Evolutionary conservation across 2,888 invertebrate species (phyloP).

Genomic region (Eutolmus rufibarbis): DNA sequence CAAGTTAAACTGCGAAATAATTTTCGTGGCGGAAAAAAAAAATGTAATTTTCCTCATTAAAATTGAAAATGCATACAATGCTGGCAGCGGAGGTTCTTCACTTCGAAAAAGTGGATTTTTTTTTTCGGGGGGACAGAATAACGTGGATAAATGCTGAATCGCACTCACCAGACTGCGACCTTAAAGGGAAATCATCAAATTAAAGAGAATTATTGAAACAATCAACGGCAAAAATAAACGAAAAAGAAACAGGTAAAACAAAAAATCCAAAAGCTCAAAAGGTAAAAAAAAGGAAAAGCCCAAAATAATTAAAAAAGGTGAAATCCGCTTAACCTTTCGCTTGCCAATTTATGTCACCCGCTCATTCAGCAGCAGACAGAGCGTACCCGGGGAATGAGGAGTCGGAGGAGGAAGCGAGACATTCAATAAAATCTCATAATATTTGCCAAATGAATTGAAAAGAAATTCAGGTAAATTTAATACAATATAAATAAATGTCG

Average conservation of each 20-base stretch:
- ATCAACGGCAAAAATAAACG: slow-evolving; percentile 9
- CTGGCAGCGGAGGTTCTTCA: not conserved
- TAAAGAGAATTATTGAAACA: slow-evolving; percentile 19
- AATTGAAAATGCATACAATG: not conserved
- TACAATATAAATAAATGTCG: slow-evolving; percentile 34
- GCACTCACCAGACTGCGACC: not conserved
- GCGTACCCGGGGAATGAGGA: not conserved
- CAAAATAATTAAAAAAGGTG: slow-evolving; percentile 33
- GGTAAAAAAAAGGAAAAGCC: not conserved
- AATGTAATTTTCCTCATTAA: not conserved
- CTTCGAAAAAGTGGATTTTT: not conserved
- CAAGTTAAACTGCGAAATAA: not conserved
- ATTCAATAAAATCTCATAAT: not conserved
- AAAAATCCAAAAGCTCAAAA: not conserved
- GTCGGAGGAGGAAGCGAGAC: not conserved
- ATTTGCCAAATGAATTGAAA: slow-evolving; percentile 24
- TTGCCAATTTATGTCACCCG: slow-evolving; percentile 35
- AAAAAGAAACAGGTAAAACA: not conserved
- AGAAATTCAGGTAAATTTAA: slow-evolving; percentile 30
- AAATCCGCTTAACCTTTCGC: slow-evolving; percentile 34
- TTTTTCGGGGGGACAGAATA: not conserved
- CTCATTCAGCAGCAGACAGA: not conserved
- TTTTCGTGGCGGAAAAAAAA: not conserved
- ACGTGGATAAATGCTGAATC: not conserved
- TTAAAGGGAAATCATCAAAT: slow-evolving; percentile 2